phyloP scores from a whole-genome alignment of 2,797 vertebrate species.

The Gymnoscopelus microlampas region DNA sequence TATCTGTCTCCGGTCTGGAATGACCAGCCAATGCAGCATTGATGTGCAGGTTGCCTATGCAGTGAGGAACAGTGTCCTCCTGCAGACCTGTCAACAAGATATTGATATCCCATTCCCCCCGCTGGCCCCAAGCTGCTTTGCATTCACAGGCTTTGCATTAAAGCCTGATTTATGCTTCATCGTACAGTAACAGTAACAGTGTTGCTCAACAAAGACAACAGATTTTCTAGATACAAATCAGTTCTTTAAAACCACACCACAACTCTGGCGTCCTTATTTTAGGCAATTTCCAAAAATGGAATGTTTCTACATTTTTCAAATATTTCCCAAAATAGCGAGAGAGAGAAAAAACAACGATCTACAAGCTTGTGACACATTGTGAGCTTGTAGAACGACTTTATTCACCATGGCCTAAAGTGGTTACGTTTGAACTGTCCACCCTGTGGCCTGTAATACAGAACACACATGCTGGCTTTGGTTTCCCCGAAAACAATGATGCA shows the following conservation, averaged over 20 bases:
- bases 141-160: constrained; percentile 69
- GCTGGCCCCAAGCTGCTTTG: constrained; percentile 73
- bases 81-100: constrained; percentile 67
- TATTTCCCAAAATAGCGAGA: no score
- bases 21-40: constrained; percentile 38
- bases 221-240: no score
- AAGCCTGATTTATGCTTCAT: constrained; percentile 12
- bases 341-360: no score
- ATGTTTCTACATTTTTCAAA: no score
- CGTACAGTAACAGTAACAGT: no score
- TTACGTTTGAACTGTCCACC: constrained; percentile 53
- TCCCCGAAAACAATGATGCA: constrained; percentile 42
- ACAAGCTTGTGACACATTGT: no score
- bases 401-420: no score
- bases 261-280: no score
- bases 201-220: no score
- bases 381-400: no score
- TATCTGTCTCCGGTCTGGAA: constrained; percentile 30
- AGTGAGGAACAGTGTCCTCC: constrained; percentile 51
- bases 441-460: constrained; percentile 52
- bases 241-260: no score
- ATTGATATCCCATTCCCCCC: constrained; percentile 76
- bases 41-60: constrained; percentile 37
- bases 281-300: no score
- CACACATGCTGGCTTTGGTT: constrained; percentile 37